Conservation (phyloP, 2,797 vertebrate genomes). For the Eupleurogrammus muticus region DNA sequence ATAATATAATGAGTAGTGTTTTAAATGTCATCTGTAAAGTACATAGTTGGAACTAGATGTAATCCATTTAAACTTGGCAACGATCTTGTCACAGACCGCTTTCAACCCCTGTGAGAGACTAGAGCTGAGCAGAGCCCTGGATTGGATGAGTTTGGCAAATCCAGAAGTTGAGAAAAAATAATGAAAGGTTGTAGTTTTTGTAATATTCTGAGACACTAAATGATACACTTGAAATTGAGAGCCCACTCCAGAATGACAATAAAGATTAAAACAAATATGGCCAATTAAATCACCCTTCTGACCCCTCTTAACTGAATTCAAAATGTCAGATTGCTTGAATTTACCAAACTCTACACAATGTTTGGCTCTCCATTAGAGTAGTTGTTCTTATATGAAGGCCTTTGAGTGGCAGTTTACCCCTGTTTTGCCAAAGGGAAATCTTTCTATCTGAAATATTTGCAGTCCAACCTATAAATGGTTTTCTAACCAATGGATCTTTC, state of each 20-base stretch:
- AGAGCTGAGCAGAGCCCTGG: slow-evolving; percentile 40
- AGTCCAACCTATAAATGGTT: slow-evolving; percentile 68
- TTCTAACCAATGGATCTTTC: slow-evolving; percentile 79
- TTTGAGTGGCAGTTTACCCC: slow-evolving; percentile 82
- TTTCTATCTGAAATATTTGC: slow-evolving; percentile 78
- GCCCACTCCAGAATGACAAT: background rate
- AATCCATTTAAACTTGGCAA: slow-evolving; percentile 58
- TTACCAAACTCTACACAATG: slow-evolving; percentile 56
- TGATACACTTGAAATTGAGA: background rate
- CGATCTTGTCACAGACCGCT: slow-evolving; percentile 44
- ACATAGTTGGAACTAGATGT: slow-evolving; percentile 57
- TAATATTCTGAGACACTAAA: slow-evolving; percentile 7
- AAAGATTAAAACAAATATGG: background rate
- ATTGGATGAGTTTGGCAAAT: slow-evolving; percentile 60
- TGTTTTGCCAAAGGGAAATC: slow-evolving; percentile 84
- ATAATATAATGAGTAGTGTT: slow-evolving; percentile 61
- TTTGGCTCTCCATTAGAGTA: slow-evolving; percentile 45
- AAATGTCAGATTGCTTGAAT: slow-evolving; percentile 20
- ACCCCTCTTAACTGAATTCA: background rate
- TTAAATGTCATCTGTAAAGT: slow-evolving; percentile 66
- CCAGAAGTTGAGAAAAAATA: background rate
- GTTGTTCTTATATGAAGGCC: slow-evolving; percentile 60
- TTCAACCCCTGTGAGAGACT: slow-evolving; percentile 42
- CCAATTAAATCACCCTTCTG: background rate
- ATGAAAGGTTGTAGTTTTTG: slow-evolving; percentile 10